Conservation (phyloP, 2,797 vertebrate species). For the Periparus ater region DNA sequence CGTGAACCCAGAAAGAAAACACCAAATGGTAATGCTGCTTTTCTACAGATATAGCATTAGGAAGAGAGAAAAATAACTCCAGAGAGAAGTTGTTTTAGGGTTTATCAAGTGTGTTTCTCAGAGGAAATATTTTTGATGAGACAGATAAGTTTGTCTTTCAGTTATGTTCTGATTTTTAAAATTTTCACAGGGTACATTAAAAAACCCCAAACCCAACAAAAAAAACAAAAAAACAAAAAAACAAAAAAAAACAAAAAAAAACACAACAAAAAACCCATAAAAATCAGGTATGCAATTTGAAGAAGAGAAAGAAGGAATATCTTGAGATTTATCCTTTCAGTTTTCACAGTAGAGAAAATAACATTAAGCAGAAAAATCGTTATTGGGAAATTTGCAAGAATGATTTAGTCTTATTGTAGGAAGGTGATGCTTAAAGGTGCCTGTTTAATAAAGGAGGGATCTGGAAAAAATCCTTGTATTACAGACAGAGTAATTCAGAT, state of each 20-base stretch:
- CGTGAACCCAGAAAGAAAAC: background rate
- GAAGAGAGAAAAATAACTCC: background rate
- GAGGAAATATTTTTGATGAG: background rate
- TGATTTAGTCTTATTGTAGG: background rate
- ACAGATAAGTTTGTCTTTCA: background rate
- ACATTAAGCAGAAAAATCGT: background rate
- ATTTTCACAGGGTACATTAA: background rate
- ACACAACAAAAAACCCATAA: fast-evolving
- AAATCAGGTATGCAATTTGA: background rate
- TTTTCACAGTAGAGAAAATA: background rate
- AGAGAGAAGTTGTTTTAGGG: background rate
- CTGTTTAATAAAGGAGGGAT: fast-evolving
- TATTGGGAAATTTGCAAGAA: background rate
- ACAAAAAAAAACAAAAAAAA: background rate
- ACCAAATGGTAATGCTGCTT: background rate
- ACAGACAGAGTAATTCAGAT: background rate
- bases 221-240: background rate
- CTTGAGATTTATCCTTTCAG: background rate
- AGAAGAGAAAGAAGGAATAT: background rate
- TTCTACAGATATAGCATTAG: background rate
- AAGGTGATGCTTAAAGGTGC: background rate
- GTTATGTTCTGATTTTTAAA: background rate
- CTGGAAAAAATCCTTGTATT: background rate
- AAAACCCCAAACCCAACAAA: background rate
- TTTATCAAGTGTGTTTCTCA: background rate